Evolutionary conservation across 2,113 vertebrate genomes (phyloP).

Genomic region (Nannobrachium achirus): DNA sequence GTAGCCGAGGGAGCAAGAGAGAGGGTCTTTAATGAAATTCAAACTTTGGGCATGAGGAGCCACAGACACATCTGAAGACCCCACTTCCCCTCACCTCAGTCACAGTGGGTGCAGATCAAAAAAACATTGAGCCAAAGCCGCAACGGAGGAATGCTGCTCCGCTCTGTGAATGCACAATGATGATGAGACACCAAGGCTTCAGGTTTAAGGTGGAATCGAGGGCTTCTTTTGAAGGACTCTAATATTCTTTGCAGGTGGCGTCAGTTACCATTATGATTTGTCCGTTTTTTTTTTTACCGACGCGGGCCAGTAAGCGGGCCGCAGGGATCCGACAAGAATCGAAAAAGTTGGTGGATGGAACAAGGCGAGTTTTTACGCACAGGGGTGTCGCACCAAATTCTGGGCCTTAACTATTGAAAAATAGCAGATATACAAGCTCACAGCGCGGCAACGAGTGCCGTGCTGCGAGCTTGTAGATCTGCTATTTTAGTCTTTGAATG

Average conservation of each 20-base stretch:
- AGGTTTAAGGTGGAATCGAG: slow-evolving; percentile 42
- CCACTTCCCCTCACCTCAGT: slow-evolving; percentile 69
- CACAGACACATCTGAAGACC: slow-evolving; percentile 74
- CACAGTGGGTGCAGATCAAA: slow-evolving; percentile 71
- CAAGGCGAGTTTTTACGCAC: not conserved
- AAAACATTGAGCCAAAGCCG: slow-evolving; percentile 59
- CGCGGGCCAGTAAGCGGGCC: slow-evolving; percentile 26
- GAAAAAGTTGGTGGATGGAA: slow-evolving; percentile 4
- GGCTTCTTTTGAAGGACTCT: slow-evolving; percentile 60
- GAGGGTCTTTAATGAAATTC: slow-evolving; percentile 78
- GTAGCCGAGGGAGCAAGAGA: slow-evolving; percentile 66
- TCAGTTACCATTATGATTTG: slow-evolving; percentile 42
- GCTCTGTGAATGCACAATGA: slow-evolving; percentile 67
- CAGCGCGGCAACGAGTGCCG: no score
- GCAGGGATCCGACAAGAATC: slow-evolving; percentile 1
- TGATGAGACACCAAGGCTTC: slow-evolving; percentile 56
- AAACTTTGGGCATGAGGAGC: slow-evolving; percentile 76
- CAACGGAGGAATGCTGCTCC: slow-evolving; percentile 52
- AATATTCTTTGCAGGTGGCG: slow-evolving; percentile 42
- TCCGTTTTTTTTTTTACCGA: not conserved
- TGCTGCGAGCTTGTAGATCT: no score
- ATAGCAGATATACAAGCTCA: no score
- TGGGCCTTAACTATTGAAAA: no score
- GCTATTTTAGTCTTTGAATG: no score
- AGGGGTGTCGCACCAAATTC: no score